Conservation (phyloP, 2,888 invertebrate genomes). For the Tetragonisca angustula region DNA sequence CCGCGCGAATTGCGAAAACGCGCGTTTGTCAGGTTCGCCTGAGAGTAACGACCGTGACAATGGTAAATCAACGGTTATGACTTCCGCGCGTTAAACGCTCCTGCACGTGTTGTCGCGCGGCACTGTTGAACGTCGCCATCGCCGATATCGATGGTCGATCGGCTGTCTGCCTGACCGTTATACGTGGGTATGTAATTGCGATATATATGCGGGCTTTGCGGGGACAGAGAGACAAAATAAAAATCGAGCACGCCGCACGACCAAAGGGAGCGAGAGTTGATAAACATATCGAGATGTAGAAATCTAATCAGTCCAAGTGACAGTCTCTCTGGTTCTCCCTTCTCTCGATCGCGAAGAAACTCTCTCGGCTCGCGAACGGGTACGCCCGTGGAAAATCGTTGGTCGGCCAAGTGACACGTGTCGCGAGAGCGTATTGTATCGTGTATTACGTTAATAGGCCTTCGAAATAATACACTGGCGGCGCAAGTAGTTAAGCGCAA, state of each 20-base stretch:
- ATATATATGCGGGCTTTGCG: conserved; percentile 31
- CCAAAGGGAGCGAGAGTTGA: neutral
- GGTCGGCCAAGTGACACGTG: conserved; percentile 22
- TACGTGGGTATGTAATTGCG: conserved; percentile 62
- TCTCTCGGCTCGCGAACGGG: conserved; percentile 9
- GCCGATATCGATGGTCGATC: conserved; percentile 49
- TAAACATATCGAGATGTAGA: conserved; percentile 43
- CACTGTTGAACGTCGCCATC: conserved; percentile 40
- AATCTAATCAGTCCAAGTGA: conserved; percentile 22
- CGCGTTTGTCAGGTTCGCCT: conserved; percentile 56
- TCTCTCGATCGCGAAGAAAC: neutral
- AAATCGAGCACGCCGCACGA: neutral
- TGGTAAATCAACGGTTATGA: conserved; percentile 69
- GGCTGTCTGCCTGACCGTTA: conserved; percentile 49
- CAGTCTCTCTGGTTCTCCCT: neutral
- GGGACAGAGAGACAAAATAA: neutral
- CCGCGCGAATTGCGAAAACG: conserved; percentile 54
- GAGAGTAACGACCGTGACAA: conserved; percentile 69
- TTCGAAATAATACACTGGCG: conserved; percentile 9
- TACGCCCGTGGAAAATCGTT: conserved; percentile 30
- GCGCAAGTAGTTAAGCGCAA: conserved; percentile 56
- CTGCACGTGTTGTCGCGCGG: conserved; percentile 19
- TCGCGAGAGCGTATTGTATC: neutral
- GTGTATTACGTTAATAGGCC: conserved; percentile 23
- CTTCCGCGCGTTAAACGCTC: conserved; percentile 58